These are phyloP conservation scores for Drosophila aldrichi DNA, from an alignment of 2,888 invertebrate genomes.

Conservation along the genomic window DNA sequence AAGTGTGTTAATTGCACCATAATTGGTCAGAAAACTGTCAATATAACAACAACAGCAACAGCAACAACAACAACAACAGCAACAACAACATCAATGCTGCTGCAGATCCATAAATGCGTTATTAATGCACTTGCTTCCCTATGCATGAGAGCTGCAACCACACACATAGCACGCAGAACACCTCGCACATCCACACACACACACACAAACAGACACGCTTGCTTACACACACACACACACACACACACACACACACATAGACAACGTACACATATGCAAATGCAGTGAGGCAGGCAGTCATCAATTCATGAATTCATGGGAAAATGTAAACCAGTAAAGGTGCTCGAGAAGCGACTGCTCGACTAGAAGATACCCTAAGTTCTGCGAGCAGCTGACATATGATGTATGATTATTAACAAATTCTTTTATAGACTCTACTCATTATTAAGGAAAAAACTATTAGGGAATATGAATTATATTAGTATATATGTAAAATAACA, in stretches of 20 bases:
- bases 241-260: background rate
- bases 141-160: conserved; percentile 47
- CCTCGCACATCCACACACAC: background rate
- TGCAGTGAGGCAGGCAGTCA: conserved; percentile 10
- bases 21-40: conserved; percentile 77
- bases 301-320: background rate
- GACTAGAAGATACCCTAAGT: too few species aligned
- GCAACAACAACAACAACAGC: background rate
- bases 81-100: conserved; percentile 15
- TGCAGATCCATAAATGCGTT: conserved; percentile 63
- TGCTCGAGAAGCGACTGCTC: too few species aligned
- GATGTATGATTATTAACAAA: too few species aligned
- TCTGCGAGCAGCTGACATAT: too few species aligned
- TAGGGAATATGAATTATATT: too few species aligned
- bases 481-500: too few species aligned
- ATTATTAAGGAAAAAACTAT: too few species aligned
- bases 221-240: background rate
- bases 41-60: conserved; percentile 32
- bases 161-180: background rate
- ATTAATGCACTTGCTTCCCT: conserved; percentile 69
- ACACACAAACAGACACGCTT: background rate
- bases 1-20: conserved; percentile 78
- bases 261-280: background rate
- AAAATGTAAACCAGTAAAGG: background rate
- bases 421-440: too few species aligned